phyloP scores from a whole-genome alignment of 1,140 invertebrate genomes.

The Eumaeus atala region DNA sequence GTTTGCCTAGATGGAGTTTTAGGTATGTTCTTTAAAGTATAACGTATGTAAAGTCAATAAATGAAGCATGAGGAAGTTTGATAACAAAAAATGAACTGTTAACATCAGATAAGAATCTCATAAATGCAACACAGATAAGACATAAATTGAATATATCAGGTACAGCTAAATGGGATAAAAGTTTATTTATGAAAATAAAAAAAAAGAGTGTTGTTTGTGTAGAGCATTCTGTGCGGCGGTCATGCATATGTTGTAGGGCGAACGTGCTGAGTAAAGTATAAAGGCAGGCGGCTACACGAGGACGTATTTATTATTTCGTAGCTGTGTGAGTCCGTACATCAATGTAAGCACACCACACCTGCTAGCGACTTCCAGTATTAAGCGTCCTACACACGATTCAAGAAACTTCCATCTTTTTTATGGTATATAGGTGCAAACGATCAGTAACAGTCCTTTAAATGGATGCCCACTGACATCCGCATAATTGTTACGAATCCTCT shows the following conservation, averaged over 20 bases:
- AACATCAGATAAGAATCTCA: no score
- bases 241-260: constrained; percentile 40
- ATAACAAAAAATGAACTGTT: no score
- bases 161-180: no score
- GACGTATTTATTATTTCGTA: constrained; percentile 29
- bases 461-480: no score
- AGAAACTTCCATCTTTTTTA: constrained; percentile 23
- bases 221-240: constrained; percentile 36
- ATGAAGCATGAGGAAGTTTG: no score
- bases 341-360: constrained; percentile 54
- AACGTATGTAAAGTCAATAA: no score
- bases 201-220: constrained; percentile 22
- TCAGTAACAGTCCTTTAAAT: constrained; percentile 40
- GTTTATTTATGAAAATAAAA: background rate
- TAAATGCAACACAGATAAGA: no score
- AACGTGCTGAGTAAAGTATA: constrained; percentile 40
- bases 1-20: no score
- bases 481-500: no score
- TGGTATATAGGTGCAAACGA: constrained; percentile 33
- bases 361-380: constrained; percentile 30
- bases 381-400: constrained; percentile 7
- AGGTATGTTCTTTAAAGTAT: no score
- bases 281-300: constrained; percentile 28
- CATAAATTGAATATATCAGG: no score
- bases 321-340: constrained; percentile 33